Conservation (phyloP, 2,113 vertebrate species). For the Marcusenius ussheri region DNA sequence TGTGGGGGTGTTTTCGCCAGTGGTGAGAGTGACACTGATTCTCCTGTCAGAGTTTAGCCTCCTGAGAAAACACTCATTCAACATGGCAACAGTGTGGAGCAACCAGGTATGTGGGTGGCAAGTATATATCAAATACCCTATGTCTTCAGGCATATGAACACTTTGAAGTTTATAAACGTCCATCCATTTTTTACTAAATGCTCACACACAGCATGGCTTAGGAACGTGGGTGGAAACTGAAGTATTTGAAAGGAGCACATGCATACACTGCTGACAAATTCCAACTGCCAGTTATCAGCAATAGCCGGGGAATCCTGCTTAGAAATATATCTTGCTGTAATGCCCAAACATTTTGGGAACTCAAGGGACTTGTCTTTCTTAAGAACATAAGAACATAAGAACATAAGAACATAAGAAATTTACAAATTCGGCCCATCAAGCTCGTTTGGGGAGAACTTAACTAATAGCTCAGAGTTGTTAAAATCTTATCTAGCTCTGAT, state of each 20-base stretch:
- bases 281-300: neutral
- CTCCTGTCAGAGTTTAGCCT: neutral
- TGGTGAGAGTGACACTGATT: neutral
- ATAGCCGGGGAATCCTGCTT: neutral
- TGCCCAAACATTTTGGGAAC: neutral
- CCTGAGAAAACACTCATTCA: neutral
- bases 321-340: neutral
- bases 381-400: no score
- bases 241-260: neutral
- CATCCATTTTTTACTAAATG: neutral
- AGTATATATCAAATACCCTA: neutral
- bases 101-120: neutral
- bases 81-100: neutral
- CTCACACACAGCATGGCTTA: neutral
- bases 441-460: no score
- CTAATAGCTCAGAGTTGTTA: no score
- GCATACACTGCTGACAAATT: neutral
- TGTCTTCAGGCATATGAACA: neutral
- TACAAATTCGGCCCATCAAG: no score
- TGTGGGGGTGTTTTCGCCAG: neutral
- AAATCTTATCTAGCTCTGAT: no score
- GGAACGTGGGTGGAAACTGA: neutral
- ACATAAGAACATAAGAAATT: no score
- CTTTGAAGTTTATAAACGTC: neutral
- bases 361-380: neutral